Percentiles rank a stretch among this genome's conserved stretches.
Evolutionary conservation across 1,140 invertebrate species (phyloP).

Genomic region (Drosophila nannoptera): DNA sequence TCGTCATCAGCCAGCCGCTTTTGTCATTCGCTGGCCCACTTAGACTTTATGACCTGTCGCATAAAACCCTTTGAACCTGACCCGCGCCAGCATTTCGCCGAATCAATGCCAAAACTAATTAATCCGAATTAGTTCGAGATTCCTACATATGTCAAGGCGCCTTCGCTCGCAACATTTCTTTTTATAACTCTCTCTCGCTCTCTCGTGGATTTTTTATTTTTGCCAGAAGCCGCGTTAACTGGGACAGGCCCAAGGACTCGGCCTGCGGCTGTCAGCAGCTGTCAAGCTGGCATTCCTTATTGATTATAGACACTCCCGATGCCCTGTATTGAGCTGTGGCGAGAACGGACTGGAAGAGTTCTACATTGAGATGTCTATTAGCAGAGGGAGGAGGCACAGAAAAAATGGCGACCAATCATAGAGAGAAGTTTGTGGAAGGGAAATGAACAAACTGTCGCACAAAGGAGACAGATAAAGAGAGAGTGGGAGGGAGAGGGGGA

Average conservation of each 20-base stretch:
- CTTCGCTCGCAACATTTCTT: background rate
- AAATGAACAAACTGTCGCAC: too few relatives aligned
- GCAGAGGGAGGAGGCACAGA: too few relatives aligned
- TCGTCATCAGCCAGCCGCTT: background rate
- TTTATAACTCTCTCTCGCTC: background rate
- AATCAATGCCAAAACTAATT: constrained; percentile 67
- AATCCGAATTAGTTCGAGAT: constrained; percentile 37
- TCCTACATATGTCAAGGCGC: too few relatives aligned
- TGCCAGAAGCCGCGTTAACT: constrained; percentile 17
- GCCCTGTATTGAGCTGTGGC: background rate
- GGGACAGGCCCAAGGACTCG: constrained; percentile 13
- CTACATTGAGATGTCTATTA: too few relatives aligned
- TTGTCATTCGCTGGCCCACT: constrained; percentile 42
- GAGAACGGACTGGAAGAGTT: background rate
- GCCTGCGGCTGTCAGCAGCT: constrained; percentile 23
- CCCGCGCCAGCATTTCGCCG: constrained; percentile 3
- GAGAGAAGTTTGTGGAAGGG: too few relatives aligned
- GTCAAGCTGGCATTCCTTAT: constrained; percentile 31
- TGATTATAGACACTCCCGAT: constrained; percentile 21
- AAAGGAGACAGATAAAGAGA: too few relatives aligned
- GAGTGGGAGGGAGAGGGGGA: too few relatives aligned
- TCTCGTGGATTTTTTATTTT: constrained; percentile 20
- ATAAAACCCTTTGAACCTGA: constrained; percentile 59
- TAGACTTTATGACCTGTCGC: constrained; percentile 57
- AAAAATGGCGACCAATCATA: too few relatives aligned